Conservation (phyloP, 1,140 invertebrate species). For the Leptoteleia sp. region DNA sequence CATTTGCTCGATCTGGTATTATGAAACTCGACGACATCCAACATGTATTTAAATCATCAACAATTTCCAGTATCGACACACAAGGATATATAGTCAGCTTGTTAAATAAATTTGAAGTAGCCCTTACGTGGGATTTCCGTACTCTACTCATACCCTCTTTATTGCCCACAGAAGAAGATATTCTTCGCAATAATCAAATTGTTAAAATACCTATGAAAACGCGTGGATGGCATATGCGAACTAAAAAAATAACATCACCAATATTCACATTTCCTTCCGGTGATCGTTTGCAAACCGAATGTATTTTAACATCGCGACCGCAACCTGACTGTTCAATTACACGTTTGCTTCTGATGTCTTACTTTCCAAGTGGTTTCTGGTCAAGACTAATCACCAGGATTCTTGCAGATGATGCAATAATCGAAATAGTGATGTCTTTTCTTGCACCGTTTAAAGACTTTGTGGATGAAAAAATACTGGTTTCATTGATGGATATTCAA, state of each 20-base stretch:
- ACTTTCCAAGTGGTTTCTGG: conserved; percentile 99
- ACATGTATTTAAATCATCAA: conserved; percentile 91
- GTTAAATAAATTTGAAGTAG: conserved; percentile 98
- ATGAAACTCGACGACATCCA: conserved; percentile 97
- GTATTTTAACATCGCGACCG: conserved; percentile 78
- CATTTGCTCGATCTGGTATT: conserved; percentile 94
- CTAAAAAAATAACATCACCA: conserved; percentile 83
- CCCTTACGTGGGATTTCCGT: conserved; percentile 96
- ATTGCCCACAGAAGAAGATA: conserved; percentile 90
- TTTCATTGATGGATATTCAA: conserved; percentile 84
- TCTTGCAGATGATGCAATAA: conserved; percentile 93
- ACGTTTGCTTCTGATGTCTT: conserved; percentile 93
- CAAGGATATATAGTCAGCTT: conserved; percentile 93
- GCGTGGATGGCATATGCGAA: conserved; percentile 85
- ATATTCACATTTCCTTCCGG: conserved; percentile 75
- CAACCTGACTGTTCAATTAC: conserved; percentile 84
- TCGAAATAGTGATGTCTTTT: conserved; percentile 87
- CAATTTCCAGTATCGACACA: conserved; percentile 83
- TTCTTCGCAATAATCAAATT: conserved; percentile 78
- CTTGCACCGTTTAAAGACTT: conserved; percentile 78
- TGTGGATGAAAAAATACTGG: conserved; percentile 84
- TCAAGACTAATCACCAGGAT: conserved; percentile 95
- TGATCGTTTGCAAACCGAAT: conserved; percentile 66
- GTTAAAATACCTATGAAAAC: conserved; percentile 87
- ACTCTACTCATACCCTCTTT: conserved; percentile 95